Percentiles rank a stretch among this genome's conserved stretches.
phyloP scores from a whole-genome alignment of 2,113 vertebrate genomes.

The Accipiter virgatus region DNA sequence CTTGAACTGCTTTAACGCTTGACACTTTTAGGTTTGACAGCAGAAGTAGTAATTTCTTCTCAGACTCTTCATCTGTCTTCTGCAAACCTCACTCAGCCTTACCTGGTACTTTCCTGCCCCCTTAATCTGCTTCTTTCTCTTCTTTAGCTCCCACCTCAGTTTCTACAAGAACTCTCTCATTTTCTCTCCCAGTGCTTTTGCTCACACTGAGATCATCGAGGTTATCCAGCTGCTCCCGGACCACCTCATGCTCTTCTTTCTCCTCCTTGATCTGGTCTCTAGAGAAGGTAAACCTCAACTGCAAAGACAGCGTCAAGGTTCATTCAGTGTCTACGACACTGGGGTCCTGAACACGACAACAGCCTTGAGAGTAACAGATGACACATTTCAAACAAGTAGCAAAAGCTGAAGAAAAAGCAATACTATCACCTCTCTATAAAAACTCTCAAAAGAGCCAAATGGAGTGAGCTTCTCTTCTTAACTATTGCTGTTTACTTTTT shows the following conservation, averaged over 20 bases:
- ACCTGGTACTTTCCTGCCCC: neutral
- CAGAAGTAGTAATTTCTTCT: neutral
- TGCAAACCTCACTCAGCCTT: neutral
- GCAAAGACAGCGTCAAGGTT: neutral
- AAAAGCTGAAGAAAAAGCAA: neutral
- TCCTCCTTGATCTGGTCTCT: neutral
- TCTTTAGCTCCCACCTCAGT: neutral
- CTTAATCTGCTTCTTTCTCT: neutral
- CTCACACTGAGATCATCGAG: neutral
- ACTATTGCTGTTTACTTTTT: neutral
- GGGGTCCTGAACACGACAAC: neutral
- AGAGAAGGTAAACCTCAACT: neutral
- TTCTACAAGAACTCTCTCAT: neutral
- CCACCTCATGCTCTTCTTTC: neutral
- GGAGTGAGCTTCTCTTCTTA: neutral
- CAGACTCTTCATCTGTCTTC: neutral
- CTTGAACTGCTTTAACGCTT: neutral
- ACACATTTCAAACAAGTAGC: neutral
- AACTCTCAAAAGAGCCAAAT: neutral
- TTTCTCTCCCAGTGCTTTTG: neutral
- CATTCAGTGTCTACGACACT: neutral
- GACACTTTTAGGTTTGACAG: neutral
- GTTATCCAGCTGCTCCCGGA: neutral
- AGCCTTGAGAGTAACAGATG: neutral
- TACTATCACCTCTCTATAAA: neutral